phyloP scores from a whole-genome alignment of 2,888 invertebrate species.

The Brachyptera risi region DNA sequence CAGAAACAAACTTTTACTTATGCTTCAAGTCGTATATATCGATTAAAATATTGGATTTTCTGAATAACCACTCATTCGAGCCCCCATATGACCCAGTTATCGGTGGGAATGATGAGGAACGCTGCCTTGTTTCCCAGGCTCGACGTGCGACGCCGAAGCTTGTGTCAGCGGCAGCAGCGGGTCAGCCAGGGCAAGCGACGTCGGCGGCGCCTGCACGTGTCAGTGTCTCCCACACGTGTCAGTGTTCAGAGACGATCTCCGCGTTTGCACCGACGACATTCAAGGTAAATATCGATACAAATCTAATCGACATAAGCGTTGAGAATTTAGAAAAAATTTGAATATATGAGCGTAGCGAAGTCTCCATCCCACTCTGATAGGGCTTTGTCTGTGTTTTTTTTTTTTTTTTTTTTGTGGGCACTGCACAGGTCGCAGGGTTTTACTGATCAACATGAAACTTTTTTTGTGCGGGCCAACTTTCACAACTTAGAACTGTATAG shows the following conservation, averaged over 20 bases:
- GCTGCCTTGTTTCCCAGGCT: no score
- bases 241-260: slow-evolving; percentile 78
- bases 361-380: no score
- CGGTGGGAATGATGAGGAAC: no score
- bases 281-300: slow-evolving; percentile 61
- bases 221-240: slow-evolving; percentile 71
- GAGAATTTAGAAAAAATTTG: background rate
- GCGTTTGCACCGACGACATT: slow-evolving; percentile 80
- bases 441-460: no score
- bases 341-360: no score
- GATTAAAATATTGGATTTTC: background rate
- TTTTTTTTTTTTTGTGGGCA: no score
- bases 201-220: slow-evolving; percentile 60
- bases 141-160: slow-evolving; percentile 56
- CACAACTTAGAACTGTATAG: no score
- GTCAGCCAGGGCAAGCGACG: slow-evolving; percentile 52
- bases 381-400: no score
- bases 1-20: no score
- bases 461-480: no score
- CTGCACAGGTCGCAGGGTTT: no score
- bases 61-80: background rate
- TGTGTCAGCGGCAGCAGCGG: slow-evolving; percentile 66
- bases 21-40: background rate
- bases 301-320: background rate
- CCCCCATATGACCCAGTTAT: background rate